Conservation (phyloP, 2,113 vertebrate genomes). For the Pteropus alecto region DNA sequence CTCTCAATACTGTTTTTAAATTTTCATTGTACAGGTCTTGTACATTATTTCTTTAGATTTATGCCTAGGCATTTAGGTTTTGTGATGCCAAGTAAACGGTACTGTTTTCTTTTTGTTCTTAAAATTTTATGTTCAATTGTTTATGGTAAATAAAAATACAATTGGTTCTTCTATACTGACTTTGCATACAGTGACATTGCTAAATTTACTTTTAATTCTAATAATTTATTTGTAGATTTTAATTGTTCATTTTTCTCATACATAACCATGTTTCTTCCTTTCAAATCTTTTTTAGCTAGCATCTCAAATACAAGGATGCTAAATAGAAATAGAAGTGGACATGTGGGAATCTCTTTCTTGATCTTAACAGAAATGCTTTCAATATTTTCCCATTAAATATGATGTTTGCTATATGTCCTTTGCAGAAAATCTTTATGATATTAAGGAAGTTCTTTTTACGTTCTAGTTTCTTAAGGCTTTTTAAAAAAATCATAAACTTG, state of each 20-base stretch:
- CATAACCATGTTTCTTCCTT: background rate
- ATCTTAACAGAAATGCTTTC: background rate
- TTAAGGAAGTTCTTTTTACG: background rate
- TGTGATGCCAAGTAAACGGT: background rate
- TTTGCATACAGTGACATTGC: background rate
- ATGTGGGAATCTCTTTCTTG: background rate
- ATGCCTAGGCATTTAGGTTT: background rate
- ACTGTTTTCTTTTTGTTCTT: background rate
- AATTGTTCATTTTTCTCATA: background rate
- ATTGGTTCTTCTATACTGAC: background rate
- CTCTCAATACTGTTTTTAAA: background rate
- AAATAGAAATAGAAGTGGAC: background rate
- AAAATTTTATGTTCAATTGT: background rate
- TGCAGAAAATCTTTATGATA: background rate
- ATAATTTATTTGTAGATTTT: background rate
- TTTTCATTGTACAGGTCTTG: background rate
- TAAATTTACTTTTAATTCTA: constrained; percentile 16
- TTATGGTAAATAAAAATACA: background rate
- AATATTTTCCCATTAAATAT: background rate
- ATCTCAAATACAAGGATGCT: background rate
- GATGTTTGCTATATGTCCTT: background rate
- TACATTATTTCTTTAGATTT: background rate
- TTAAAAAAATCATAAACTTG: background rate
- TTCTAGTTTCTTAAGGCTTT: background rate
- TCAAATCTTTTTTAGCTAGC: background rate